Conservation (phyloP, 1,140 invertebrate species). For the Acromyrmex charruanus region DNA sequence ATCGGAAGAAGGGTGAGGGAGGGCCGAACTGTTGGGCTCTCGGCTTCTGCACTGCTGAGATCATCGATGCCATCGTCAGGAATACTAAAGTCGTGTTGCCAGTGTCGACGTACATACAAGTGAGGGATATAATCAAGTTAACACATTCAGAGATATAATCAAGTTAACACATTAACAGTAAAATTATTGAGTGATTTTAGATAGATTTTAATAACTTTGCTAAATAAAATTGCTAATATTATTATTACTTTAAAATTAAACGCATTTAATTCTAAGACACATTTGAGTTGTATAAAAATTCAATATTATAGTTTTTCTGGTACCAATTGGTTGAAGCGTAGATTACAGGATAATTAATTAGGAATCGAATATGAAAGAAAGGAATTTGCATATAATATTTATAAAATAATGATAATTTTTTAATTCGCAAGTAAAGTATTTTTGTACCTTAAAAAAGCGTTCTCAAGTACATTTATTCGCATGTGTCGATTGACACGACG, state of each 20-base stretch:
- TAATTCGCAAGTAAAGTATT: neutral
- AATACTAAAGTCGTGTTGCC: slow-evolving; percentile 87
- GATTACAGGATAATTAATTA: neutral
- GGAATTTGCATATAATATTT: slow-evolving; percentile 9
- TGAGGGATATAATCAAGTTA: slow-evolving; percentile 74
- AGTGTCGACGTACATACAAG: slow-evolving; percentile 87
- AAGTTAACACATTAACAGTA: slow-evolving; percentile 14
- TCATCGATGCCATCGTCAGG: slow-evolving; percentile 87
- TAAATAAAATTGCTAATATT: neutral
- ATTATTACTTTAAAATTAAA: neutral
- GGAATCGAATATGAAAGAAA: neutral
- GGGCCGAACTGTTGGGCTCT: slow-evolving; percentile 86
- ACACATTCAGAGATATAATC: slow-evolving; percentile 47
- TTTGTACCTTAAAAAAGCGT: slow-evolving; percentile 1
- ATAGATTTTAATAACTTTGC: neutral
- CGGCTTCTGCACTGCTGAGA: slow-evolving; percentile 87
- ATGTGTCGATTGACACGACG: slow-evolving; percentile 1
- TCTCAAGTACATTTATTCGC: neutral
- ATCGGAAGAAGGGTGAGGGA: slow-evolving; percentile 87
- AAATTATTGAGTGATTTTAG: neutral
- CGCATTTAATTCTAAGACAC: neutral
- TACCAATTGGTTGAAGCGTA: neutral
- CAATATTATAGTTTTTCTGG: neutral
- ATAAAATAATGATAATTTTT: neutral
- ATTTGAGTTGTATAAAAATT: slow-evolving; percentile 5